These are phyloP conservation scores for Ochotona princeps DNA, from an alignment of 2,113 vertebrate species.

Conservation along the genomic window DNA sequence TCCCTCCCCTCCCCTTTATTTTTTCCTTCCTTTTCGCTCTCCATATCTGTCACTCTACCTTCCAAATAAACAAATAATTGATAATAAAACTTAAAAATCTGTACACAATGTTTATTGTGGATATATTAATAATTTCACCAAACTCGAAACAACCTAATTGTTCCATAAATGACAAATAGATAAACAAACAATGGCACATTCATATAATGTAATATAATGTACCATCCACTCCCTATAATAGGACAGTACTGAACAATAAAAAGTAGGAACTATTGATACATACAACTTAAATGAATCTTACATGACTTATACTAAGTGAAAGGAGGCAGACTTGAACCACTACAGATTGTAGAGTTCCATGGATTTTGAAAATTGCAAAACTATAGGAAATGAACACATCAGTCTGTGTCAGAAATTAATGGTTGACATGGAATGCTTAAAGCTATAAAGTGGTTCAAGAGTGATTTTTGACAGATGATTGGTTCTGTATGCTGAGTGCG, in stretches of 20 bases:
- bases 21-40: too few relatives aligned
- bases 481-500: neutral
- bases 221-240: neutral
- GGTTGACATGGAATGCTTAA: neutral
- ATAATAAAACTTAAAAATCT: neutral
- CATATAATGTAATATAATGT: neutral
- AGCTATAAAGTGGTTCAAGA: neutral
- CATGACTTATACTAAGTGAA: neutral
- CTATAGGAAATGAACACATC: neutral
- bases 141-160: neutral
- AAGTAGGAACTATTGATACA: neutral
- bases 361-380: neutral
- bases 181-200: neutral
- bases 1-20: too few relatives aligned
- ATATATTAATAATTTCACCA: neutral
- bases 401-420: neutral
- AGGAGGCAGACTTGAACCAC: neutral
- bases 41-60: too few relatives aligned
- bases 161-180: neutral
- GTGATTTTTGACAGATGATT: neutral
- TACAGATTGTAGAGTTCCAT: neutral
- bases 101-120: neutral
- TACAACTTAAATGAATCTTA: neutral
- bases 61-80: too few relatives aligned
- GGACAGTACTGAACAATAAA: neutral